These are phyloP conservation scores for Melipona bicolor DNA, from an alignment of 2,888 invertebrate genomes.

Conservation along the genomic window DNA sequence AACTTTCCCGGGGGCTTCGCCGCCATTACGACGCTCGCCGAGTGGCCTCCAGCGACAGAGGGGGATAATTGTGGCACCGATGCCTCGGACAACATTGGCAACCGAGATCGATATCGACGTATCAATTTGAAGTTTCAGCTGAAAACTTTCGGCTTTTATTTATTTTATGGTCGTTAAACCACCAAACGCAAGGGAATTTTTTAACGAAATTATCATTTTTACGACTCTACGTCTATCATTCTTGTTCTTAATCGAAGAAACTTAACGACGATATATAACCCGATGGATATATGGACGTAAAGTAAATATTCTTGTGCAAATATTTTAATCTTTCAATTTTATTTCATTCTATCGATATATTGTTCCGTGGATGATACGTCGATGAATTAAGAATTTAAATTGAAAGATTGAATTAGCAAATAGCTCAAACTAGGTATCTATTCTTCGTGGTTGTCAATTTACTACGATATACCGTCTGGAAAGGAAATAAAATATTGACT, in stretches of 20 bases:
- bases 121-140: neutral
- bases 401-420: too few species aligned
- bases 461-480: too few species aligned
- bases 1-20: conserved; percentile 62
- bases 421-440: too few species aligned
- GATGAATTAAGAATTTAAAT: too few species aligned
- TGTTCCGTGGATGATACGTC: too few species aligned
- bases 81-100: neutral
- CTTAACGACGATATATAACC: neutral
- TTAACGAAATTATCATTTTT: neutral
- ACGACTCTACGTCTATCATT: too few species aligned
- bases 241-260: neutral
- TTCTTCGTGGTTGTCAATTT: too few species aligned
- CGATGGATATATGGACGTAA: neutral
- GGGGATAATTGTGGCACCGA: conserved; percentile 68
- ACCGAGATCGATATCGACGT: neutral
- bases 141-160: neutral
- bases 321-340: too few species aligned
- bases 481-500: too few species aligned
- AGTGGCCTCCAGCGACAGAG: conserved; percentile 68
- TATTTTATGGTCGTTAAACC: neutral
- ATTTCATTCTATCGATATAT: too few species aligned
- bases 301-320: neutral
- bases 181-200: neutral
- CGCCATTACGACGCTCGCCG: conserved; percentile 66